Base-by-base conservation (phyloP, 2,888 invertebrate species). In the Seira ritae region DNA sequence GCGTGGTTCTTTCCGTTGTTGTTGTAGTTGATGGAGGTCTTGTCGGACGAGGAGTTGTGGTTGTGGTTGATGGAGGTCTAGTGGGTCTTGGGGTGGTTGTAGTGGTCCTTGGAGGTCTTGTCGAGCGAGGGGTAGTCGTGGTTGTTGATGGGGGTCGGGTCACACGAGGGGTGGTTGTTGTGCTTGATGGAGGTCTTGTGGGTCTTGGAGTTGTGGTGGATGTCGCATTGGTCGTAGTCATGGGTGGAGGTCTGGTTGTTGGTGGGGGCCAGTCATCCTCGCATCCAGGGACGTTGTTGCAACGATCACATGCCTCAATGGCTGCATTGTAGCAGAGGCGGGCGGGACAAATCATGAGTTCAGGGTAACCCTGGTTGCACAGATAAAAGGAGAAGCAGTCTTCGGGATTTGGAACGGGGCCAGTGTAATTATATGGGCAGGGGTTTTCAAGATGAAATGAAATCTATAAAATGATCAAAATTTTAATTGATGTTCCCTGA, bases 361-460 rank as follows among this genome's bases (percentile, higher is more conserved):
- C 22, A n/a, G 76, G 76, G 12, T 8, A 8, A 8, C 81, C 81
- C 19, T n/a, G 31, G 37, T 71, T 20, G 15, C 81, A 81, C 12
- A 66, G 74, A 60, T 71, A 81, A 23, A 81, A 81, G 17, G 70
- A 66, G 19, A 76, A 20, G 24, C 81, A 81, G 23, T 76, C 71
- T 4, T 66, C 76, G 0, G 75, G 76, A 24, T 81, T 76, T 0
- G 65, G 70, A 1, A 76, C 3, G 1, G 20, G 8, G 12, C 81
- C 81, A 17, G 76, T 76, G 10, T 70, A 81, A 17, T 76, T 65
- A 6, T 6, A 4, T 15, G 81, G 81, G 20, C 80, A 80, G 19
- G 80, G 74, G 15, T 66, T 69, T 1, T 67, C 42, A 8, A 42
- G 42, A 42, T 42, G 12, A 42, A 42, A 42, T 42, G n/a, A 42